phyloP scores from a whole-genome alignment of 2,888 invertebrate genomes.

The Conus canariensis region DNA sequence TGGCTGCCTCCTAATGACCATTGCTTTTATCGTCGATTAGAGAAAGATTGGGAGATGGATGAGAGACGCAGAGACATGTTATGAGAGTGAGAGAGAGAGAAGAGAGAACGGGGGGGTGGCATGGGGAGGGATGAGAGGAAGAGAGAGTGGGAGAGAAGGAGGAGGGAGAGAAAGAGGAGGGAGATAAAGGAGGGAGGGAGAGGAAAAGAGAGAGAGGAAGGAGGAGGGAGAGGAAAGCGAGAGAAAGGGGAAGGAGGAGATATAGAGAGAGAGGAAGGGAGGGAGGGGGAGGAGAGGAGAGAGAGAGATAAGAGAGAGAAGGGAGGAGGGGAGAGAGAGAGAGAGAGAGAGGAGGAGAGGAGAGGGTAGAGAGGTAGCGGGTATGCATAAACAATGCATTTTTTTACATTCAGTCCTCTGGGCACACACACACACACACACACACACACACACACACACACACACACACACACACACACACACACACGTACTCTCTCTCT shows the following conservation, averaged over 20 bases:
- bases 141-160: background rate
- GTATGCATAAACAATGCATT: background rate
- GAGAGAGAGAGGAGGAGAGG: background rate
- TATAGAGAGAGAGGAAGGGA: background rate
- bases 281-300: background rate
- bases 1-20: too few relatives aligned
- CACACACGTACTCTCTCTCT: too few relatives aligned
- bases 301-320: background rate
- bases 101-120: too few relatives aligned
- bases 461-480: slow-evolving; percentile 4
- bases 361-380: background rate
- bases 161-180: background rate
- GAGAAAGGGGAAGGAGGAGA: background rate
- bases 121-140: too few relatives aligned
- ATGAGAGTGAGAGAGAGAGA: background rate
- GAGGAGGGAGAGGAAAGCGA: too few relatives aligned
- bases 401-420: background rate
- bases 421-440: too few relatives aligned
- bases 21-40: too few relatives aligned
- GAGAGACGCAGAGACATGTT: background rate
- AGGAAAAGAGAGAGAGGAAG: background rate
- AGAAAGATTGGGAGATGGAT: too few relatives aligned
- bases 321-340: background rate
- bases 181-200: background rate
- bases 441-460: too few relatives aligned